These are phyloP conservation scores for Lysiphlebus fabarum DNA, from an alignment of 1,140 invertebrate genomes.

Conservation along the genomic window DNA sequence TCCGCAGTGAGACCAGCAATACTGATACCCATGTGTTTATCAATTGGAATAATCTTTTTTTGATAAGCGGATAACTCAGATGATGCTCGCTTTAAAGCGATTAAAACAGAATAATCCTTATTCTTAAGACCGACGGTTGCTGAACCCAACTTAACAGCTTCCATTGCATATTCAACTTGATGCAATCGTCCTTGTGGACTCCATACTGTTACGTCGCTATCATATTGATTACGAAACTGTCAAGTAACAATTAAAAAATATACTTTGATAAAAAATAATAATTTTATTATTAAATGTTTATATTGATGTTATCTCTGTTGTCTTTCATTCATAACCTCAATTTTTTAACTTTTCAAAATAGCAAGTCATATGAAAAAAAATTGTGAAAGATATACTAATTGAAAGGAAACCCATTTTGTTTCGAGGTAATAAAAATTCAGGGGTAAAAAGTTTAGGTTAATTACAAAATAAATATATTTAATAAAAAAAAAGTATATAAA, in stretches of 20 bases:
- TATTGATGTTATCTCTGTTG: too few relatives aligned
- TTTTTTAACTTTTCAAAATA: too few relatives aligned
- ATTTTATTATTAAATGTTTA: too few relatives aligned
- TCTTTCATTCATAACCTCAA: too few relatives aligned
- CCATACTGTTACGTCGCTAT: slow-evolving; percentile 99
- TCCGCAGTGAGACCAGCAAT: slow-evolving; percentile 97
- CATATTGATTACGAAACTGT: slow-evolving; percentile 97
- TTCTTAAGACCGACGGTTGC: slow-evolving; percentile 96
- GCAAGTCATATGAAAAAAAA: too few relatives aligned
- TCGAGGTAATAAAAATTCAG: too few relatives aligned
- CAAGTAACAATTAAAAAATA: slow-evolving; percentile 19
- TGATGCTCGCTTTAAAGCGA: slow-evolving; percentile 93
- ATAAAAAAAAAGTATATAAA: too few relatives aligned
- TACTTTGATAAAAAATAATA: background rate
- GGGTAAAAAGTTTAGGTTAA: too few relatives aligned
- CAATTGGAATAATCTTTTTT: slow-evolving; percentile 95
- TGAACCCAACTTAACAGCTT: slow-evolving; percentile 96
- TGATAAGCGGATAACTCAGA: slow-evolving; percentile 95
- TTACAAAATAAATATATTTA: too few relatives aligned
- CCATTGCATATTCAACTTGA: slow-evolving; percentile 98
- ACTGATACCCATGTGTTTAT: slow-evolving; percentile 92
- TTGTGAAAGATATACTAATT: too few relatives aligned
- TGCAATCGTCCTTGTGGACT: slow-evolving; percentile 95
- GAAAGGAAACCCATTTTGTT: too few relatives aligned
- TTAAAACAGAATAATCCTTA: slow-evolving; percentile 85